These are phyloP conservation scores for Phymanthus crucifer DNA, from an alignment of 92 coral and sea anemone genomes.

Conservation along the genomic window DNA sequence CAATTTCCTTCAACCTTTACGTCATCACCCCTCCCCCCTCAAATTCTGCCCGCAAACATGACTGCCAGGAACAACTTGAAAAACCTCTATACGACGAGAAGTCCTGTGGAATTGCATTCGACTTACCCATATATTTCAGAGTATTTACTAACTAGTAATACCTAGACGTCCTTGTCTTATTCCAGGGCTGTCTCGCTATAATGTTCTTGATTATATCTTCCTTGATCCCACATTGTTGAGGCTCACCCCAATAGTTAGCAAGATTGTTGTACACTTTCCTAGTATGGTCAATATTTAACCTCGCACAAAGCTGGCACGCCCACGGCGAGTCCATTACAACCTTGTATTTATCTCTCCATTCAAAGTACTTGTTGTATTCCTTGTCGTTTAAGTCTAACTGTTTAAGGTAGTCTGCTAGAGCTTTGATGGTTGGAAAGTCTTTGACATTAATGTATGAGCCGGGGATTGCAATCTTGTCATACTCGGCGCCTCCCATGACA, in stretches of 20 bases:
- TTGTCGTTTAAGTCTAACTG: conserved; percentile 49
- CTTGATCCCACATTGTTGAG: conserved; percentile 32
- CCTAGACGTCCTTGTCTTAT: conserved; percentile 5
- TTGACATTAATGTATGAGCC: conserved; percentile 55
- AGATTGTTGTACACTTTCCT: conserved; percentile 35
- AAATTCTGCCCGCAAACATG: too few species aligned
- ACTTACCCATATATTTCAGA: too few species aligned
- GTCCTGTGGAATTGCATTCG: too few species aligned
- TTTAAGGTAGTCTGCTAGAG: conserved; percentile 52
- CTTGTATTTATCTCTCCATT: conserved; percentile 52
- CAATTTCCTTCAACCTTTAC: too few species aligned
- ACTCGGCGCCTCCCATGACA: conserved; percentile 57
- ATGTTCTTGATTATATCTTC: conserved; percentile 35
- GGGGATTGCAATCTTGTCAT: conserved; percentile 54
- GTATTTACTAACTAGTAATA: not conserved
- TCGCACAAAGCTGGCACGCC: conserved; percentile 43
- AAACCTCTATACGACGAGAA: too few species aligned
- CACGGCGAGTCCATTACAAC: conserved; percentile 26
- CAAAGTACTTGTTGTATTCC: conserved; percentile 57
- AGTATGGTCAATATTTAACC: conserved; percentile 20
- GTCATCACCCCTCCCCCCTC: too few species aligned
- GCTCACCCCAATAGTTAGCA: conserved; percentile 48
- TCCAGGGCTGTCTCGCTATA: conserved; percentile 30
- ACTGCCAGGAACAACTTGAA: too few species aligned
- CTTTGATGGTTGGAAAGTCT: conserved; percentile 56